A percentile compares a stretch with the other conserved stretches of the same genome.
Evolutionary conservation across 2,888 invertebrate species (phyloP).

Genomic region (Macaria notata): DNA sequence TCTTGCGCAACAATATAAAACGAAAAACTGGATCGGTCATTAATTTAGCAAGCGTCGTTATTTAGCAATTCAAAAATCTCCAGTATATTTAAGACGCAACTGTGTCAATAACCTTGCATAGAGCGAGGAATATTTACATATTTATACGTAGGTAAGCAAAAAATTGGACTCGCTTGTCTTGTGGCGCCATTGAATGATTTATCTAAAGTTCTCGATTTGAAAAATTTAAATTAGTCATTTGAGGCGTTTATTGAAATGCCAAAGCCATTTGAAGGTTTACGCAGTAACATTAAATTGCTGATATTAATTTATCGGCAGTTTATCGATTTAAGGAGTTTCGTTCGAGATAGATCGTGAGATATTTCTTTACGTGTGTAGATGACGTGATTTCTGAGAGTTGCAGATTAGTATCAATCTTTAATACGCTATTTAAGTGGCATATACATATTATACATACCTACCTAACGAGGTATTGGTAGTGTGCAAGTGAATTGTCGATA

Average conservation of each 20-base stretch:
- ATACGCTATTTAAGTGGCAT: neutral
- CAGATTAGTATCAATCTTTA: conserved; percentile 2
- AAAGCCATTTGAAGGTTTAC: conserved; percentile 41
- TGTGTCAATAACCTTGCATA: conserved; percentile 76
- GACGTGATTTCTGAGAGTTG: neutral
- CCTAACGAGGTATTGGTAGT: too few species aligned
- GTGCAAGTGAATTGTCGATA: too few species aligned
- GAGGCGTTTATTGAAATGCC: conserved; percentile 26
- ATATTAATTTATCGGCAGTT: conserved; percentile 33
- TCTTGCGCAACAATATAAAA: conserved; percentile 48
- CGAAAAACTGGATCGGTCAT: conserved; percentile 61
- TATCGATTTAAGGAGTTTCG: conserved; percentile 25
- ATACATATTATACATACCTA: too few species aligned
- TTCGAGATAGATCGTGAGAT: conserved; percentile 5
- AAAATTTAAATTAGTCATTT: conserved; percentile 29
- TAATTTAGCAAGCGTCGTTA: conserved; percentile 60
- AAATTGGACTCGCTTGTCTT: conserved; percentile 42
- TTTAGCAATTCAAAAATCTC: conserved; percentile 64
- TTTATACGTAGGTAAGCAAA: conserved; percentile 55
- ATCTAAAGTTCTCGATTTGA: conserved; percentile 31
- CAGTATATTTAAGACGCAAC: conserved; percentile 58
- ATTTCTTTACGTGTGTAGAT: neutral
- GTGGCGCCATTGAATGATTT: conserved; percentile 51
- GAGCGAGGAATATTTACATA: conserved; percentile 69
- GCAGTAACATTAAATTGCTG: conserved; percentile 31